Evolutionary conservation across 2,888 invertebrate genomes (phyloP), one percentile per base, ranked within the genome.

Genomic region (Rugalucina vietnamica): DNA sequence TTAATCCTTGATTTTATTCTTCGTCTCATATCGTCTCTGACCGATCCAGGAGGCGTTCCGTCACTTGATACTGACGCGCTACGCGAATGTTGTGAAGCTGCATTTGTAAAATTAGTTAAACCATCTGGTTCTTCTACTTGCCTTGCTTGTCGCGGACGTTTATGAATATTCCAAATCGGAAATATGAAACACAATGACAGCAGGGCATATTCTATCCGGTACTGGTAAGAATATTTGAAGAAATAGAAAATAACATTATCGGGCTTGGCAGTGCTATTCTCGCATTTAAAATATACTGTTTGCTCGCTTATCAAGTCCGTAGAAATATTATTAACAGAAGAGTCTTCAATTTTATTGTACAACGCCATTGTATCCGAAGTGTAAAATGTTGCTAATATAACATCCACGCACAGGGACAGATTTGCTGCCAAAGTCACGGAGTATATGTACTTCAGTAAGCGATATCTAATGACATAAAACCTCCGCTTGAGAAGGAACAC

Each of bases 171-270:
- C 72, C 72, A 78, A 24, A 78, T 2, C 4, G 54, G 36, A 1
- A 43, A 14, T 0, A 78, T 14, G 10, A 32, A 27, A 57, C 54
- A 39, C 0, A 78, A 32, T 24, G 57, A 24, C 8, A 78, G 24
- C 1, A 57, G n/a, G n/a, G 49, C 36, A 21, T 54, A 72, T 60
- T 78, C 57, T 39, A 34, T 3, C 0, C 32, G 2, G 18, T 72
- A 57, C n/a, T 71, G 37, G 43, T 78, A 71, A 3, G 78, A 54
- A 43, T 72, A 78, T 70, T 72, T 72, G 71, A 39, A 54, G 0
- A 78, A 18, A 21, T 43, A 39, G 8, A 32, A 5, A 18, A 60
- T 39, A 34, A 39, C n/a, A 10, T 37, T 34, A 32, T 78, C 78
- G 14, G 72, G 21, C 18, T 37, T 10, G 29, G 50, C 54, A 8